Base-by-base conservation (phyloP, 2,888 invertebrate species). In the Magallana nippona region DNA sequence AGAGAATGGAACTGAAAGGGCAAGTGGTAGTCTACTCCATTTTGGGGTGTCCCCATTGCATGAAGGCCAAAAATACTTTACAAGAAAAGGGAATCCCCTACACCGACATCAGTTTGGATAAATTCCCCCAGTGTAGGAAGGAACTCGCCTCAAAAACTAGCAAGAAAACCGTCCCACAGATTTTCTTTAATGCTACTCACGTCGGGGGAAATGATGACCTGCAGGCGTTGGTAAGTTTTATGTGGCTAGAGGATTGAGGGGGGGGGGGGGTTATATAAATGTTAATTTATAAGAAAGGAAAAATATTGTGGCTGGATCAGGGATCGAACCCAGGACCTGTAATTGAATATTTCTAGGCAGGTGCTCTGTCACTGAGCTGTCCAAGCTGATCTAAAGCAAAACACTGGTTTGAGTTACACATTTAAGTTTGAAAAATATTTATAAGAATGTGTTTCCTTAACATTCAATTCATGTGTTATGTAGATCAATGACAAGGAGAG, bases 151-250 rank as follows among this genome's bases (percentile, higher is more conserved):
- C 87, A 32, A 88, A 90, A 63, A 92, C 93, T 1, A 92, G 91
- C 22, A 93, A 90, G 82, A 89, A 90, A 44, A 93, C 92, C 5
- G 93, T 94, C 10, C 94, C 94, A 0, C 94, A 94, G 87, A 93
- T 94, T 55, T 94, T 94, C 89, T 94, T 94, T 90, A 94, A 94
- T 87, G 91, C 91, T 57, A 88, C 88, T 32, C 92, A 94, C 85
- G 91, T 94, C 63, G 94, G 94, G 22, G 93, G 94, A 78, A 93
- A 93, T 84, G 92, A 92, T 17, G 93, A 94, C 55, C 89, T 94
- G 2, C 92, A 94, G 82, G 85, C 87, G 71, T 85, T 93, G 91
- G 94, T 94, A 85, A 86, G 89, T 62, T 19, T 8, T n/a, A 13
- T 78, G 55, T 55, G 78, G 19, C 10, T 55, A 0, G n/a, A 55